phyloP scores from a whole-genome alignment of 2,797 vertebrate species.

The Brachyrhaphis roseni region DNA sequence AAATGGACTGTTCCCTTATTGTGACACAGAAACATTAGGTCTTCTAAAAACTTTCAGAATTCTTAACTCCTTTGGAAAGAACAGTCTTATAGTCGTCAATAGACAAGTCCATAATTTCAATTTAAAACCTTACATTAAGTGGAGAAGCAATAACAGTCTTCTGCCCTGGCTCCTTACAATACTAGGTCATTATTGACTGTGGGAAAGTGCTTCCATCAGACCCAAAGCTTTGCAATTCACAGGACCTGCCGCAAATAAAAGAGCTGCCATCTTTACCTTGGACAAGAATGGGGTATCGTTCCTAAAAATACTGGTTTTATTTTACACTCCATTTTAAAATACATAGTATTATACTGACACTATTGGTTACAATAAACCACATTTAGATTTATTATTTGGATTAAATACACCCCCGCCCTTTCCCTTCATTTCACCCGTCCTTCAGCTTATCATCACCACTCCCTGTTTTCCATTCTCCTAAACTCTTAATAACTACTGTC shows the following conservation, averaged over 20 bases:
- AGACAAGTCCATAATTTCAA: neutral
- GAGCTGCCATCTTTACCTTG: neutral
- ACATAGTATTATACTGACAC: conserved; percentile 8
- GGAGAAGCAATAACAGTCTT: neutral
- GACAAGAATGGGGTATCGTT: neutral
- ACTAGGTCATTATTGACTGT: neutral
- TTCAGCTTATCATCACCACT: conserved; percentile 1
- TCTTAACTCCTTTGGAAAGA: neutral
- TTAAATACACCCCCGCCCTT: neutral
- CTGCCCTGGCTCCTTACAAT: neutral
- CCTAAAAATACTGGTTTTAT: neutral
- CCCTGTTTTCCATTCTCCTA: conserved; percentile 1
- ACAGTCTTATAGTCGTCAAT: neutral
- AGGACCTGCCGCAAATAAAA: neutral
- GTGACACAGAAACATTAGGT: neutral
- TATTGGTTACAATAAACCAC: conserved; percentile 13
- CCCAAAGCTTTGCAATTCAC: neutral
- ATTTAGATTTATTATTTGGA: neutral
- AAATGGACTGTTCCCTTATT: neutral
- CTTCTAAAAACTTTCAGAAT: neutral
- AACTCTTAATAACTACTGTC: conserved; percentile 31
- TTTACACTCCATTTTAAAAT: neutral
- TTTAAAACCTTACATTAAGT: neutral
- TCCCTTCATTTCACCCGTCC: conserved; percentile 31
- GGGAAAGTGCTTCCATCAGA: neutral